phyloP scores from a whole-genome alignment of 2,113 vertebrate species.

The Cygnus buccinator region DNA sequence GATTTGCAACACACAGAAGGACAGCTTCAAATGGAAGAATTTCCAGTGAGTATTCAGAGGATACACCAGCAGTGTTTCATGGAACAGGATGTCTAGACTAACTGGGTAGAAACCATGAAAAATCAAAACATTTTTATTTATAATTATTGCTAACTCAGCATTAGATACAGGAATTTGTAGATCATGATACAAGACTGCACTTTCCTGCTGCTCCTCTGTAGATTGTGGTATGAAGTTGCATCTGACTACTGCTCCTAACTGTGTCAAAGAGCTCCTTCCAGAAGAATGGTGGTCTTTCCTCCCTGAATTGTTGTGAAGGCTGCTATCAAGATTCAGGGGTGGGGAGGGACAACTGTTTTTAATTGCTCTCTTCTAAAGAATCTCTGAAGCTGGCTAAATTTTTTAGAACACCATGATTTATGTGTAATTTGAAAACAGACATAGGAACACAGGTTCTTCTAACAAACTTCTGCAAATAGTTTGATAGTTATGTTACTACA shows the following conservation, averaged over 20 bases:
- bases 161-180: neutral
- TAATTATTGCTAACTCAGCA: neutral
- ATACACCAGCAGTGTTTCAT: neutral
- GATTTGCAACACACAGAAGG: slow-evolving; percentile 88
- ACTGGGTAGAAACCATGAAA: neutral
- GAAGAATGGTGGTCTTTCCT: neutral
- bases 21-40: slow-evolving; percentile 87
- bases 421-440: neutral
- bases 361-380: neutral
- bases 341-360: neutral
- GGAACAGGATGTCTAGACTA: neutral
- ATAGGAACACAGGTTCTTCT: neutral
- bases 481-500: neutral
- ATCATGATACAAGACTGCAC: neutral
- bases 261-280: neutral
- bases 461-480: neutral
- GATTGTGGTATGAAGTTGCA: neutral
- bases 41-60: slow-evolving; percentile 83
- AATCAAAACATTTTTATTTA: neutral
- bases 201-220: neutral
- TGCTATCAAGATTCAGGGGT: neutral
- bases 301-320: neutral
- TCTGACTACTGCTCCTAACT: neutral
- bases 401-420: neutral
- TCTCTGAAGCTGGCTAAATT: neutral